Evolutionary conservation across 2,113 vertebrate species (phyloP).

Genomic region (Caretta caretta): DNA sequence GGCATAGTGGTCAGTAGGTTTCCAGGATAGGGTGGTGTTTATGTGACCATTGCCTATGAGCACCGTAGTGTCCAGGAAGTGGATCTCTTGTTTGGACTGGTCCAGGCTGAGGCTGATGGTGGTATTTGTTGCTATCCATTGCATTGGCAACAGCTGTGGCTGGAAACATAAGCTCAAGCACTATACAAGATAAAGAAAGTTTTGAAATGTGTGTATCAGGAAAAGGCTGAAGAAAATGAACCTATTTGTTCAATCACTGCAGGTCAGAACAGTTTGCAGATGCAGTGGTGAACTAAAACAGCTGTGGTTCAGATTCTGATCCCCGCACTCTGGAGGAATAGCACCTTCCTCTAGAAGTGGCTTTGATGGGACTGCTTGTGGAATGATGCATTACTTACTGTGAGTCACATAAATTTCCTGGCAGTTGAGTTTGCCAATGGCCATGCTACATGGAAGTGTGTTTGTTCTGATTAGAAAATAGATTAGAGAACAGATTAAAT

Average conservation of each 20-base stretch:
- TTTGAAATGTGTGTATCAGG: not conserved
- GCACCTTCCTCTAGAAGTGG: not conserved
- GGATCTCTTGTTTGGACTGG: no score
- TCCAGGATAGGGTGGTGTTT: no score
- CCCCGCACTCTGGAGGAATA: not conserved
- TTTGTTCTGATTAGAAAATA: conserved; percentile 40
- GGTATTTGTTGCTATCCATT: not conserved
- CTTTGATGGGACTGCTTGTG: not conserved
- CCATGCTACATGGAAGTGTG: not conserved
- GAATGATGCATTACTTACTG: not conserved
- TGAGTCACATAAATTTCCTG: not conserved
- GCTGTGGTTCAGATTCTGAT: not conserved
- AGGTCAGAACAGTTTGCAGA: not conserved
- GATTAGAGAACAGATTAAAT: conserved; percentile 23
- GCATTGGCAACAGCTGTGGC: not conserved
- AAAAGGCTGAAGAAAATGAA: not conserved
- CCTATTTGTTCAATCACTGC: not conserved
- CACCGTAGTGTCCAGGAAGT: no score
- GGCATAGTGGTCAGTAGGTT: no score
- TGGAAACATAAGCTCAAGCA: not conserved
- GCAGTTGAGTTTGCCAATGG: not conserved
- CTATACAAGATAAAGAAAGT: not conserved
- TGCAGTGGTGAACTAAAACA: not conserved
- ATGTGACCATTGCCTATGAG: no score
- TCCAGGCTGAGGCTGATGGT: no score